Conservation (phyloP, 92 coral and sea anemone genomes). For the Muricea muricata region DNA sequence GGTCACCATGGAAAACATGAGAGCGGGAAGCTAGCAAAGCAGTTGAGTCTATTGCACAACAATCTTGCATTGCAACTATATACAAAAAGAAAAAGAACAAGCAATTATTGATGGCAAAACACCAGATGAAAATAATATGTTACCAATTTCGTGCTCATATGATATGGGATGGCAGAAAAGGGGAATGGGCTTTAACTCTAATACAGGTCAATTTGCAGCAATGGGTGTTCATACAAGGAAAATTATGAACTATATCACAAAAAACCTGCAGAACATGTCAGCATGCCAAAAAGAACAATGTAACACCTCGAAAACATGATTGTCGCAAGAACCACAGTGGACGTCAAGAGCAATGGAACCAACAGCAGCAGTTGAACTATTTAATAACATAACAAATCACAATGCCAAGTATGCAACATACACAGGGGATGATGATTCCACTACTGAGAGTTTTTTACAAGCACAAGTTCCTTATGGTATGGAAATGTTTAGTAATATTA, state of each 20-base stretch:
- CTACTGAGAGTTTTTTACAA: no score
- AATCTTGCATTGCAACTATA: slow-evolving; percentile 22
- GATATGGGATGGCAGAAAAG: slow-evolving; percentile 81
- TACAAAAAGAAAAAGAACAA: slow-evolving; percentile 37
- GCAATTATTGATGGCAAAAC: slow-evolving; percentile 32
- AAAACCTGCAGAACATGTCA: slow-evolving; percentile 64
- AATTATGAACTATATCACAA: slow-evolving; percentile 59
- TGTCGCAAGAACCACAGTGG: no score
- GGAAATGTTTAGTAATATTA: no score
- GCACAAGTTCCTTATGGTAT: no score
- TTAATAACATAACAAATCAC: no score
- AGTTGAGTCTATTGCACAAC: slow-evolving; percentile 47
- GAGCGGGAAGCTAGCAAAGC: slow-evolving; percentile 66
- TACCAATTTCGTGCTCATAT: slow-evolving; percentile 48
- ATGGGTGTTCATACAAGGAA: slow-evolving; percentile 68
- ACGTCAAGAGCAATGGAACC: no score
- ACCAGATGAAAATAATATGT: slow-evolving; percentile 49
- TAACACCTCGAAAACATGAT: no score
- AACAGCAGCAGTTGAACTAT: no score
- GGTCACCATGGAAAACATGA: slow-evolving; percentile 52
- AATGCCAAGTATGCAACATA: no score
- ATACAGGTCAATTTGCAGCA: slow-evolving; percentile 61
- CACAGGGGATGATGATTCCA: no score
- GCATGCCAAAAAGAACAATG: no score
- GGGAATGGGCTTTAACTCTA: slow-evolving; percentile 65